Evolutionary conservation across 2,797 vertebrate species (phyloP).

Genomic region (Lophotriccus pileatus): DNA sequence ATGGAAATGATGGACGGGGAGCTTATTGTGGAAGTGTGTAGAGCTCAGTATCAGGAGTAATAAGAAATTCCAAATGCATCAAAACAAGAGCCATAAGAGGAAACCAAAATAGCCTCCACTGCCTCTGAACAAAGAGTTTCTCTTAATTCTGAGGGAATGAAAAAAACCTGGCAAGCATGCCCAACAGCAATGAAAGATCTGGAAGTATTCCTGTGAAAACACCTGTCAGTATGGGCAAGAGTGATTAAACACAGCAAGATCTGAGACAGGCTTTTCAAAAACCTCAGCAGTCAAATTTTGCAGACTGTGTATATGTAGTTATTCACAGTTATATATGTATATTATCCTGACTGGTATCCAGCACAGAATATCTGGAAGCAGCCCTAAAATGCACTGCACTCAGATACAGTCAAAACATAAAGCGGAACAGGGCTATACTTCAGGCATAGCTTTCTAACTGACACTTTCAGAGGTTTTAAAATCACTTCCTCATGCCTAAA

Average conservation of each 20-base stretch:
- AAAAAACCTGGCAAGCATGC: background rate
- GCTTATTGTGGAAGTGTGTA: background rate
- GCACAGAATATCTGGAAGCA: background rate
- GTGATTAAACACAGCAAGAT: background rate
- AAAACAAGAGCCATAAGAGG: background rate
- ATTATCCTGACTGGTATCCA: background rate
- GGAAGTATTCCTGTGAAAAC: background rate
- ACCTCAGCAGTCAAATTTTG: background rate
- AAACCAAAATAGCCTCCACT: background rate
- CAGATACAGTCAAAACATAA: background rate
- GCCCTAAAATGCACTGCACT: background rate
- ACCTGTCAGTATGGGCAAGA: background rate
- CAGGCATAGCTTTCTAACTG: background rate
- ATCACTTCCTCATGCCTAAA: background rate
- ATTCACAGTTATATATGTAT: background rate
- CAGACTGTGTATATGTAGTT: background rate
- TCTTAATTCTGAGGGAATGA: background rate
- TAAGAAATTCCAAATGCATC: background rate
- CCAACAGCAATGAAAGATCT: background rate
- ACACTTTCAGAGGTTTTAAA: background rate
- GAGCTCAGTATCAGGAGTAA: background rate
- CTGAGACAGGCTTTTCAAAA: background rate
- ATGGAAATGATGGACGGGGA: background rate
- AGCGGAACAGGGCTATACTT: background rate
- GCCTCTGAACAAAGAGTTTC: background rate